Evolutionary conservation across 1,140 invertebrate species (phyloP).

Genomic region (Epicauta chinensis): DNA sequence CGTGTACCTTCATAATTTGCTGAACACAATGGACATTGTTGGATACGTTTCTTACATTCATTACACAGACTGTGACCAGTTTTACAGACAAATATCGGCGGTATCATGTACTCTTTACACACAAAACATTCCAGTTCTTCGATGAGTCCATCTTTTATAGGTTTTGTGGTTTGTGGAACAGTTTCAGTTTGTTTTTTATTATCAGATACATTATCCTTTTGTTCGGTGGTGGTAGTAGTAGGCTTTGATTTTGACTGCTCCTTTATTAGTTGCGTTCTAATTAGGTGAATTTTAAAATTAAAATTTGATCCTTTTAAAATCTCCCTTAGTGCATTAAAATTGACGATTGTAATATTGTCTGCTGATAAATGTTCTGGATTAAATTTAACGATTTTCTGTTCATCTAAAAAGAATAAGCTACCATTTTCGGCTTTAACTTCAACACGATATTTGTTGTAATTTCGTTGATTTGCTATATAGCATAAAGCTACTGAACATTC

Average conservation of each 20-base stretch:
- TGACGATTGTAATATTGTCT: conserved; percentile 10
- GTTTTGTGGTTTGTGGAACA: conserved; percentile 6
- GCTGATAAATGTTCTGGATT: too few species aligned
- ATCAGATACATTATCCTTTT: too few species aligned
- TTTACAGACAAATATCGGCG: conserved; percentile 68
- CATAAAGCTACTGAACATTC: too few species aligned
- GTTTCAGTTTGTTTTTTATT: neutral
- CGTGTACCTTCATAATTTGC: conserved; percentile 19
- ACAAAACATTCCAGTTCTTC: conserved; percentile 62
- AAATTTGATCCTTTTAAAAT: conserved; percentile 12
- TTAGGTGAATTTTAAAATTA: conserved; percentile 17
- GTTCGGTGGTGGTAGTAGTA: too few species aligned
- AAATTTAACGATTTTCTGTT: too few species aligned
- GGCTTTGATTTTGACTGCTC: too few species aligned
- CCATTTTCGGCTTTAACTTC: too few species aligned
- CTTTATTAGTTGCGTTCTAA: too few species aligned
- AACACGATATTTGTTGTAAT: too few species aligned
- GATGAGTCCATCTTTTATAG: neutral
- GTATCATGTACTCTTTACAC: conserved; percentile 68
- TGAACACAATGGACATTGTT: conserved; percentile 37
- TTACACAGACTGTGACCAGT: conserved; percentile 72
- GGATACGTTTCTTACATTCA: conserved; percentile 58
- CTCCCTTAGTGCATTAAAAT: conserved; percentile 15
- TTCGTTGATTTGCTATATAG: neutral
- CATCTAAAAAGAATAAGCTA: too few species aligned